Percentiles rank a stretch among this genome's conserved stretches.
Conservation (phyloP, 2,113 vertebrate genomes). For the Lucifuga dentata region DNA sequence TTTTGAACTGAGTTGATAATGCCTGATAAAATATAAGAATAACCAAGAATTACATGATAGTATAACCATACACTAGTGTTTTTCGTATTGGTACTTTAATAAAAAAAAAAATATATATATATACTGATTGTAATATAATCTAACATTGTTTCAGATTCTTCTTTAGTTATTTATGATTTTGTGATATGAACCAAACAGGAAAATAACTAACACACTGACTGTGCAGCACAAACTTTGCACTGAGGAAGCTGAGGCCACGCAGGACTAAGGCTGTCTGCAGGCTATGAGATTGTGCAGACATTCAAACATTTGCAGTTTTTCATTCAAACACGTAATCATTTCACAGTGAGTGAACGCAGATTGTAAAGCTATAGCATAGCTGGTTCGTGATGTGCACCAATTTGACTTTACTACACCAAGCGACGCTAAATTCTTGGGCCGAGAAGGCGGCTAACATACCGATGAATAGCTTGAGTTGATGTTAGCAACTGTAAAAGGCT, state of each 20-base stretch:
- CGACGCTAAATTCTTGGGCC: neutral
- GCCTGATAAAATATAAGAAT: too few relatives aligned
- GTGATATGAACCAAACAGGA: too few relatives aligned
- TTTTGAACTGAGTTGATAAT: too few relatives aligned
- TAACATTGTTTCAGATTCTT: too few relatives aligned
- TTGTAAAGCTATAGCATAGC: neutral
- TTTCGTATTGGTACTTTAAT: too few relatives aligned
- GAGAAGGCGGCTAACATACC: slow-evolving; percentile 17
- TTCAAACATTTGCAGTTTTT: neutral
- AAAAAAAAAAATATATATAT: too few relatives aligned
- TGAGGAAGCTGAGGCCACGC: slow-evolving; percentile 17
- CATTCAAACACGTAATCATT: slow-evolving; percentile 22
- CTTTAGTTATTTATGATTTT: too few relatives aligned
- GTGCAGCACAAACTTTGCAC: neutral
- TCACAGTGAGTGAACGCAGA: neutral
- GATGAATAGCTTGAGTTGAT: slow-evolving; percentile 16
- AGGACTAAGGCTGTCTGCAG: neutral
- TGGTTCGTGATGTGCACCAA: neutral
- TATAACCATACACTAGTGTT: too few relatives aligned
- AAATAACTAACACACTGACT: neutral
- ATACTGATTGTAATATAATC: too few relatives aligned
- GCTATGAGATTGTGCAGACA: neutral
- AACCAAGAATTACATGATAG: too few relatives aligned
- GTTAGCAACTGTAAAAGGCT: slow-evolving; percentile 27
- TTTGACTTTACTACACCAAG: neutral